A percentile compares a stretch with the other conserved stretches of the same genome.
Conservation (phyloP, 1,140 invertebrate genomes). For the Drosophila yakuba region DNA sequence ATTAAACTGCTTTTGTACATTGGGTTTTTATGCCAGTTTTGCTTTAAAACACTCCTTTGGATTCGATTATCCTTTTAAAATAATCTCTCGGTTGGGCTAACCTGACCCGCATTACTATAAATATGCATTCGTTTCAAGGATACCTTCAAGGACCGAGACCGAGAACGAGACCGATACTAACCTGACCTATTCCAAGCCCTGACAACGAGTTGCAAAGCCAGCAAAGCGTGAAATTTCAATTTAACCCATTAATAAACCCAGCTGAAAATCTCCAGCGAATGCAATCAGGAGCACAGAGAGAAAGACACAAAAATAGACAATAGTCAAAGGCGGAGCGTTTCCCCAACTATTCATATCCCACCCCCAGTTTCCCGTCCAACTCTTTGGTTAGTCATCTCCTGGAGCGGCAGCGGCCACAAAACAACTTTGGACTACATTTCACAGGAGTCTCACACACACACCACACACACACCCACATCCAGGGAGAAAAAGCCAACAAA, state of each 20-base stretch:
- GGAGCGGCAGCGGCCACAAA: constrained; percentile 47
- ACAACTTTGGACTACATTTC: constrained; percentile 69
- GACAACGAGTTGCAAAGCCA: constrained; percentile 32
- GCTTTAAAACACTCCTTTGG: background rate
- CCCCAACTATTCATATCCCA: constrained; percentile 36
- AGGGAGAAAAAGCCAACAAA: background rate
- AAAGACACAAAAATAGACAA: constrained; percentile 53
- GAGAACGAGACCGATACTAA: background rate
- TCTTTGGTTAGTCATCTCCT: constrained; percentile 47
- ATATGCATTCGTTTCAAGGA: constrained; percentile 42
- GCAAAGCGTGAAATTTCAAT: constrained; percentile 77
- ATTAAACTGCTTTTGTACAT: background rate
- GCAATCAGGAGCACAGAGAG: constrained; percentile 50
- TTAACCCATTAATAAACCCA: constrained; percentile 77
- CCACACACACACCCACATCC: constrained; percentile 9
- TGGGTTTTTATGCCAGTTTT: background rate
- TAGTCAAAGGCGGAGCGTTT: constrained; percentile 29
- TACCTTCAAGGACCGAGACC: constrained; percentile 12
- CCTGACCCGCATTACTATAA: constrained; percentile 23
- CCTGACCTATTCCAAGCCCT: constrained; percentile 32
- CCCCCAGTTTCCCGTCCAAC: constrained; percentile 5
- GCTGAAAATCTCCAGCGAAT: constrained; percentile 50
- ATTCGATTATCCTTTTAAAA: constrained; percentile 25
- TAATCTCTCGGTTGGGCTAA: constrained; percentile 32
- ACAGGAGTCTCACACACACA: constrained; percentile 48